These are phyloP conservation scores for Dioctria linearis DNA, from an alignment of 2,888 invertebrate species.

Conservation along the genomic window DNA sequence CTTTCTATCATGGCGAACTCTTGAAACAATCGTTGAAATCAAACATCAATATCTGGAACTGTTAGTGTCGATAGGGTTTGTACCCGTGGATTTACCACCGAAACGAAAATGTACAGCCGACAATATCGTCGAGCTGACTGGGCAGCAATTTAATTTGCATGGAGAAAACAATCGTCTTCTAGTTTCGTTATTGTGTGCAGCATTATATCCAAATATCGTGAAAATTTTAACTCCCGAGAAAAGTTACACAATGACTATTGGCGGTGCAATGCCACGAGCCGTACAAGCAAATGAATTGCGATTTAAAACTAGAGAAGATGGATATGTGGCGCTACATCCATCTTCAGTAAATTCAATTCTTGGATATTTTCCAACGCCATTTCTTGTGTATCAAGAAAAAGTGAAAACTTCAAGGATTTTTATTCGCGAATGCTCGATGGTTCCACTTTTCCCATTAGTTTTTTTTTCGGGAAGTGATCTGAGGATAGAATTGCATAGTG, in stretches of 20 bases:
- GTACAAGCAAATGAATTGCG: conserved; percentile 80
- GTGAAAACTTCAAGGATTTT: conserved; percentile 85
- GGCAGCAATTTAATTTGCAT: conserved; percentile 78
- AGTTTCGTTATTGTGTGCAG: conserved; percentile 90
- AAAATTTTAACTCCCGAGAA: conserved; percentile 85
- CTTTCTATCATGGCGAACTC: conserved; percentile 85
- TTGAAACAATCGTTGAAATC: conserved; percentile 89
- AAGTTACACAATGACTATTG: conserved; percentile 80
- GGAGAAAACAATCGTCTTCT: conserved; percentile 83
- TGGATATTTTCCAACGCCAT: conserved; percentile 80
- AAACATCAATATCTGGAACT: conserved; percentile 86
- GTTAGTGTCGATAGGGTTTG: conserved; percentile 84
- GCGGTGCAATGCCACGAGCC: conserved; percentile 82
- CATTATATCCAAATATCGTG: conserved; percentile 93
- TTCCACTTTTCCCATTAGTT: conserved; percentile 81
- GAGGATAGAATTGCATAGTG: conserved; percentile 81
- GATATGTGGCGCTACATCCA: conserved; percentile 82
- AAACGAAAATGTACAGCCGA: conserved; percentile 73
- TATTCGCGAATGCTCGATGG: conserved; percentile 86
- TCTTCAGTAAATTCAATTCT: conserved; percentile 82
- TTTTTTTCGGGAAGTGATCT: conserved; percentile 82
- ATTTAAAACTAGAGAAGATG: conserved; percentile 83
- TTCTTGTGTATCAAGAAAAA: conserved; percentile 87
- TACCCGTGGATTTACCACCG: conserved; percentile 78
- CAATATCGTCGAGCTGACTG: conserved; percentile 78